Evolutionary conservation across 2,113 vertebrate species (phyloP), one percentile per base, ranked within the genome.

Genomic region (Corythaeola cristata): DNA sequence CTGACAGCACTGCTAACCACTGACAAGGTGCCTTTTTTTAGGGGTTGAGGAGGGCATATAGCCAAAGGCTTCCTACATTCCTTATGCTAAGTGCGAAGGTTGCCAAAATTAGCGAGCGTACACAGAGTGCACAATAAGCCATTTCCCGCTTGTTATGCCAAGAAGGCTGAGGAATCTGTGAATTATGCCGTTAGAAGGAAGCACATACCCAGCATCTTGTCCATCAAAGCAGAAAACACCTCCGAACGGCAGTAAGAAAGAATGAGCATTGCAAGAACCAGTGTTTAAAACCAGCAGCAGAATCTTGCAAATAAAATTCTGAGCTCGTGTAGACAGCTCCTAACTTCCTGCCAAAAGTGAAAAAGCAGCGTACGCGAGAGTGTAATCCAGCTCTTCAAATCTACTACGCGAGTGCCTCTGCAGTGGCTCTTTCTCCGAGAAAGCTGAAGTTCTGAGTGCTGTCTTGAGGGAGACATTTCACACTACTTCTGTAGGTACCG

Each of bases 51-150:
- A 96, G 76, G 93, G 94, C 94, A 44, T 0, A 3, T 4, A 78
- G 93, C 96, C 96, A 96, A 95, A 92, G 83, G 69, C 93, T 63
- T 91, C 97, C 96, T 81, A 96, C 90, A 49, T 78, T 32, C 94
- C 96, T 90, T 96, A 87, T 97, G 97, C 69, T 45, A 44, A 79
- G 90, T 13, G 83, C 4, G 35, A 77, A 73, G 72, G 72, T 32
- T 83, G 96, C 97, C 97, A 96, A 88, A 53, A 90, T 85, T 56
- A 72, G 79, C 7, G 2, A 45, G 3, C 58, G 27, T n/a, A 55
- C 67, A 56, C 68, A 52, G 88, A 64, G 88, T 24, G 81, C 90
- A 75, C 47, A 33, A 23, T 2, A 52, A 95, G 72, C 72, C 68
- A 5, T 95, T 96, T 67, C 87, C 91, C 87, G 44, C 89, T 59